Percentiles rank a stretch among this genome's conserved stretches.
phyloP scores from a whole-genome alignment of 2,797 vertebrate genomes.

The Protonibea diacanthus region DNA sequence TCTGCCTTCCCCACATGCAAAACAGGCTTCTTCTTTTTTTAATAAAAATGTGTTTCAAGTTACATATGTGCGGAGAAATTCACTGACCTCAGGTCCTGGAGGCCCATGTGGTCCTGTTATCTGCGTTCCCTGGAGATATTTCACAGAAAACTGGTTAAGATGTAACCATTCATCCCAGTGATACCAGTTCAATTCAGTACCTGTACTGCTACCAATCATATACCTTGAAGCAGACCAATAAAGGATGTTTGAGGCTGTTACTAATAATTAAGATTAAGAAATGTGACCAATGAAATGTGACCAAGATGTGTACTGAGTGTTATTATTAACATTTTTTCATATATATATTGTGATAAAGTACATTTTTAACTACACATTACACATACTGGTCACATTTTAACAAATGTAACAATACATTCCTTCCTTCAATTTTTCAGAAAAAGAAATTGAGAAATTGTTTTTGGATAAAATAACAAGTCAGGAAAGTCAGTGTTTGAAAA shows the following conservation, averaged over 20 bases:
- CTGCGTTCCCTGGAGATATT: conserved; percentile 76
- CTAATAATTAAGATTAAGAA: neutral
- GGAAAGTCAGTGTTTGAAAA: neutral
- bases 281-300: neutral
- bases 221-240: neutral
- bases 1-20: neutral
- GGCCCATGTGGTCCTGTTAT: conserved; percentile 81
- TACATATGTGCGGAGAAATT: neutral
- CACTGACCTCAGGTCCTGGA: conserved; percentile 80
- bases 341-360: too few relatives aligned
- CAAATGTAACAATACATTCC: neutral
- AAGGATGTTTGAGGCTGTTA: neutral
- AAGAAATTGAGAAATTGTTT: neutral
- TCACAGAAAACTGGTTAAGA: conserved; percentile 1
- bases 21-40: neutral
- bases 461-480: neutral
- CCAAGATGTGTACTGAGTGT: neutral
- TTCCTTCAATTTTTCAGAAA: neutral
- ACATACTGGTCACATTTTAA: neutral
- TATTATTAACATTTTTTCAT: too few relatives aligned
- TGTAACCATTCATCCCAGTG: neutral
- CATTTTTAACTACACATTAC: too few relatives aligned
- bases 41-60: conserved; percentile 32
- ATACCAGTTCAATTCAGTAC: neutral
- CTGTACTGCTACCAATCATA: neutral